phyloP scores from a whole-genome alignment of 2,113 vertebrate genomes.

The Chitala chitala region DNA sequence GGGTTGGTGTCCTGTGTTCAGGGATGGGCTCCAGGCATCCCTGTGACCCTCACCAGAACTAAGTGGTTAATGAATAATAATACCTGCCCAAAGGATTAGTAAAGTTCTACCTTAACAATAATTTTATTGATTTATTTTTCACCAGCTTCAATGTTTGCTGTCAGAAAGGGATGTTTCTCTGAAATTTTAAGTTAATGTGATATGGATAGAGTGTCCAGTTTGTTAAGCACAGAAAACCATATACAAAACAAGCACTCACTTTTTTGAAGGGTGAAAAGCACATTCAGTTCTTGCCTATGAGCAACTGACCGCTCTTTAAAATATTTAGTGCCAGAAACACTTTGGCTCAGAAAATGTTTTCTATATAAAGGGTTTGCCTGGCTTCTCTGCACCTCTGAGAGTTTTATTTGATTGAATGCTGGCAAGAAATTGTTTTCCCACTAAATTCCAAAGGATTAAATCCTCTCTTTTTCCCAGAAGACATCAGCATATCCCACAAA shows the following conservation, averaged over 20 bases:
- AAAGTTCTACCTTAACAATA: neutral
- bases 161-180: too few species aligned
- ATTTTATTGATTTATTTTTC: too few species aligned
- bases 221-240: neutral
- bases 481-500: constrained; percentile 7
- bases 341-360: constrained; percentile 18
- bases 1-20: too few species aligned
- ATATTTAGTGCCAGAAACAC: constrained; percentile 18
- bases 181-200: neutral
- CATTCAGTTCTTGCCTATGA: constrained; percentile 5
- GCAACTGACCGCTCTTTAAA: constrained; percentile 19
- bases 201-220: neutral
- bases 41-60: too few species aligned
- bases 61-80: too few species aligned
- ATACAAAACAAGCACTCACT: neutral
- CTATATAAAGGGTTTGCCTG: constrained; percentile 27
- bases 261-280: neutral
- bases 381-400: constrained; percentile 35
- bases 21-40: too few species aligned
- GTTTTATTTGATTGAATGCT: constrained; percentile 47
- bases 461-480: constrained; percentile 22
- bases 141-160: too few species aligned
- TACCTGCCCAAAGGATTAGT: too few species aligned
- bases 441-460: constrained; percentile 42
- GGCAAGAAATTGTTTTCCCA: constrained; percentile 53